phyloP scores from a whole-genome alignment of 2,888 invertebrate species.

The Ochlodes sylvanus region DNA sequence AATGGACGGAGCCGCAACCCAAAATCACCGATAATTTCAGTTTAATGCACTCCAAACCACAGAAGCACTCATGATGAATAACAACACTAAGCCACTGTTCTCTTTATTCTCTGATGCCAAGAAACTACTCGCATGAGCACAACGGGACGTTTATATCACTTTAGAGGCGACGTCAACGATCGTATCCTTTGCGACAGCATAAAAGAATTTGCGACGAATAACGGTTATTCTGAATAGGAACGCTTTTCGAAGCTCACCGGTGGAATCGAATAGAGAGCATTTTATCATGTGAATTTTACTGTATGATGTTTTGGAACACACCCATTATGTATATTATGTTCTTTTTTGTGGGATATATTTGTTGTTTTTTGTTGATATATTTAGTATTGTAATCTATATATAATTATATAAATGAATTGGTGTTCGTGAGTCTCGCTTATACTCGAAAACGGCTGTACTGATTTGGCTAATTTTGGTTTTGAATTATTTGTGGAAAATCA shows the following conservation, averaged over 20 bases:
- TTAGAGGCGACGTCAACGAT: slow-evolving; percentile 70
- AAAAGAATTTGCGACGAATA: slow-evolving; percentile 69
- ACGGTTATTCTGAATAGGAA: slow-evolving; percentile 62
- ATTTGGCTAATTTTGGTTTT: too few relatives aligned
- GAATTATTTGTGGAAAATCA: too few relatives aligned
- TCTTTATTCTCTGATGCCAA: slow-evolving; percentile 9
- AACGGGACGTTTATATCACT: slow-evolving; percentile 71
- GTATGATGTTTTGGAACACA: not conserved
- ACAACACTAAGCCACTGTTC: slow-evolving; percentile 4
- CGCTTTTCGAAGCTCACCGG: slow-evolving; percentile 42
- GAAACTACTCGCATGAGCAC: slow-evolving; percentile 14
- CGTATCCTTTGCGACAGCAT: slow-evolving; percentile 63
- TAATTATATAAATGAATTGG: too few relatives aligned
- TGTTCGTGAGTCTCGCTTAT: too few relatives aligned
- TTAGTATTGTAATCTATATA: not conserved
- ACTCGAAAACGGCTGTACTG: too few relatives aligned
- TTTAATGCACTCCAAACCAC: not conserved
- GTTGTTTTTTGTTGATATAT: not conserved
- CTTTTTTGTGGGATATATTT: not conserved
- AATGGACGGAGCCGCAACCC: too few relatives aligned
- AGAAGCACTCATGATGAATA: not conserved
- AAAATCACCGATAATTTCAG: not conserved
- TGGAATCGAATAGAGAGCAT: slow-evolving; percentile 8
- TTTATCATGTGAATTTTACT: slow-evolving; percentile 2
- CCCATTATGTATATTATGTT: not conserved